Base-by-base conservation (phyloP, 2,888 invertebrate species). In the Temnothorax ravouxi region DNA sequence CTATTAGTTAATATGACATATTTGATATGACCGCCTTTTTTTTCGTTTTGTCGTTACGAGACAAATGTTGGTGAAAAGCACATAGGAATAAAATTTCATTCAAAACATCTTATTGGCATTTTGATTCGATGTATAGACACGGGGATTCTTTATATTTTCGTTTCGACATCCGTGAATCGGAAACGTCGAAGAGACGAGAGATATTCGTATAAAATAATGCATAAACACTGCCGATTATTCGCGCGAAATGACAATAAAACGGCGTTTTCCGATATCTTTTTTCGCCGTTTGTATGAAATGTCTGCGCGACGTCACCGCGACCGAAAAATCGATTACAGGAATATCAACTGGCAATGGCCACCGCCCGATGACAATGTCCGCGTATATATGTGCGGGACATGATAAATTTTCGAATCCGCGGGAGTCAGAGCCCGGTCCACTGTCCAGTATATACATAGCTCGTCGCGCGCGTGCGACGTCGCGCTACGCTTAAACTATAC, bases 401-500 rank as follows among this genome's bases (percentile, higher is more conserved):
- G 74, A 87, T 89, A 88, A 84, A 89, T 89, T 72, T 72, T 75
- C 82, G 72, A 84, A 88, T 83, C 75, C 67, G 72, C 71, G 29
- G n/a, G 59, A 80, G 47, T 47, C 56, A 77, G 69, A 77, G 69
- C 61, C 72, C n/a, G 34, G 29, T 41, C n/a, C n/a, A 41, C n/a
- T 21, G 29, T 41, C n/a, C n/a, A 41, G 50, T 34, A 18, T 21
- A 18, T 34, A 80, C n/a, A n/a, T 76, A 77, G 9, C 25, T 66
- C 15, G 79, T n/a, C 18, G 75, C 81, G 75, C 81, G 81, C 80
- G 86, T 44, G 59, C 66, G 80, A 89, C 76, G 83, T 69, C 83
- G 83, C 87, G 83, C 87, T 91, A 90, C 91, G 90, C 91, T 93
- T 92, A 92, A 93, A 92, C 92, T 91, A 88, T 91, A 88, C 91